Conservation (phyloP, 2,113 vertebrate genomes). For the sheep (Ovis aries) region ARS-UI_Ramb_v3.0 NC_056055.1:198331001-198331500, state of each 20-base stretch:
- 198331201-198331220: not conserved
- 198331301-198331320: not conserved
- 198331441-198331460: slow-evolving; percentile 50
- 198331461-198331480: slow-evolving; percentile 71
- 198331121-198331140: not conserved
- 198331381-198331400: not conserved
- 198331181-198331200: not conserved
- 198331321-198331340: slow-evolving; percentile 1
- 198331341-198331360: not conserved
- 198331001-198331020: not conserved
- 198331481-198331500: slow-evolving; percentile 25
- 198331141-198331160: not conserved
- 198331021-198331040: not conserved
- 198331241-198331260: not conserved
- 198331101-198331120: not conserved
- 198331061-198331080: not conserved
- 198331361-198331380: not conserved
- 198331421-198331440: not conserved
- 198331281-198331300: not conserved
- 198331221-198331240: not conserved
- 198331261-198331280: not conserved
- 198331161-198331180: not conserved
- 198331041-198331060: not conserved
- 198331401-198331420: not conserved
- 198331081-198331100: not conserved